Evolutionary conservation across 2,797 vertebrate species (phyloP).

Genomic region (Perodicticus potto): DNA sequence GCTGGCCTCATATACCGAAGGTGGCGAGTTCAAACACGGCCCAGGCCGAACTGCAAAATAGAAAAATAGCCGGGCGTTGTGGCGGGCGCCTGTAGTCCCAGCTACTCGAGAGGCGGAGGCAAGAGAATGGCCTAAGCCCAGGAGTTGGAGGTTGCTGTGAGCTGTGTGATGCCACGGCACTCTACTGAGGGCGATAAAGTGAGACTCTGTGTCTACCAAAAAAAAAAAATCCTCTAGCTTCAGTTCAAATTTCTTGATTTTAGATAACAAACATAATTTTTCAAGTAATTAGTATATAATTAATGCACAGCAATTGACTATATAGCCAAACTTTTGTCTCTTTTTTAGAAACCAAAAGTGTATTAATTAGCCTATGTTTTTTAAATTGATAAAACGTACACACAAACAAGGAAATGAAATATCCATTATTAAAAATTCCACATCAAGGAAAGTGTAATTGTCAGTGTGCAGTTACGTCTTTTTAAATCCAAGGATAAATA

Average conservation of each 20-base stretch:
- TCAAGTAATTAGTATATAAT: background rate
- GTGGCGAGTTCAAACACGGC: too few relatives aligned
- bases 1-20: too few relatives aligned
- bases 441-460: background rate
- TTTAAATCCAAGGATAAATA: constrained; percentile 34
- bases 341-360: background rate
- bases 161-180: too few relatives aligned
- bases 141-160: too few relatives aligned
- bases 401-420: constrained; percentile 32
- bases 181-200: too few relatives aligned
- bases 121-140: too few relatives aligned
- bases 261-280: constrained; percentile 49
- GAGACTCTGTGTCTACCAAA: too few relatives aligned
- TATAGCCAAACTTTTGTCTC: background rate
- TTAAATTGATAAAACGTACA: constrained; percentile 32
- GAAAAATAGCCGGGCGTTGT: too few relatives aligned
- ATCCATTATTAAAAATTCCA: constrained; percentile 35
- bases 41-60: too few relatives aligned
- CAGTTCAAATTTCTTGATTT: constrained; percentile 50
- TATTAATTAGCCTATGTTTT: background rate
- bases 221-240: constrained; percentile 3
- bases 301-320: constrained; percentile 22
- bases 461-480: background rate
- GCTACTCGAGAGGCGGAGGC: too few relatives aligned
- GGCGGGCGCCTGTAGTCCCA: too few relatives aligned